phyloP scores from a whole-genome alignment of 64 coral and sea anemone species.

The Montipora efflorescens region DNA sequence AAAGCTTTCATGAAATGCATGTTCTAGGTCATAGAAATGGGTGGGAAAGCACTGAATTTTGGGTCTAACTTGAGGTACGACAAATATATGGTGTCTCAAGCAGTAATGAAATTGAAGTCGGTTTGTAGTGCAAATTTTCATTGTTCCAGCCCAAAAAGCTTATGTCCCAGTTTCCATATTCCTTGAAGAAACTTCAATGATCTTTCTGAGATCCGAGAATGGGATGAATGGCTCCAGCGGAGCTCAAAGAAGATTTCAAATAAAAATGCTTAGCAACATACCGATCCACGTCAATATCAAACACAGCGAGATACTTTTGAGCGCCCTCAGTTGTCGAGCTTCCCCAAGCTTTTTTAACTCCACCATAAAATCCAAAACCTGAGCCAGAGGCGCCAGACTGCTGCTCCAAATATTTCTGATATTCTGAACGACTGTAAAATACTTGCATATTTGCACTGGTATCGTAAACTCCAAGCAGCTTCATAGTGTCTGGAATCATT shows the following conservation, averaged over 20 bases:
- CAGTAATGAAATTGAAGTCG: too few relatives aligned
- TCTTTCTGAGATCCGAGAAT: not conserved
- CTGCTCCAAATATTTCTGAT: not conserved
- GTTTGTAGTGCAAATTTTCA: too few relatives aligned
- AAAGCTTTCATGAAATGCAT: not conserved
- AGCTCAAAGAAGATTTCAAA: not conserved
- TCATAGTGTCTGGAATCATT: constrained; percentile 16
- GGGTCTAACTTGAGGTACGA: too few relatives aligned
- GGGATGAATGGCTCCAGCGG: not conserved
- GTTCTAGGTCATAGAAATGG: too few relatives aligned
- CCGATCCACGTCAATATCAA: constrained; percentile 19
- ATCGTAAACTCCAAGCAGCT: not conserved
- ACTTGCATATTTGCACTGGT: not conserved
- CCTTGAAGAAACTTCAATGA: not conserved
- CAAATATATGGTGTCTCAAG: too few relatives aligned
- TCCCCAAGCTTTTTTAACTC: constrained; percentile 13
- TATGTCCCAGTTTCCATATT: not conserved
- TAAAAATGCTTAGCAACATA: not conserved
- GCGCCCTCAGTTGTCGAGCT: not conserved
- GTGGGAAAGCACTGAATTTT: too few relatives aligned
- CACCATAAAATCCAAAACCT: not conserved
- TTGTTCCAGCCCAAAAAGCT: not conserved
- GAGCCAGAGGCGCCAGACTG: not conserved
- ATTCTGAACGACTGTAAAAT: not conserved
- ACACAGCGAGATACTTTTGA: constrained; percentile 6